phyloP scores from a whole-genome alignment of 2,888 invertebrate genomes.

The Caenorhabditis plicata region DNA sequence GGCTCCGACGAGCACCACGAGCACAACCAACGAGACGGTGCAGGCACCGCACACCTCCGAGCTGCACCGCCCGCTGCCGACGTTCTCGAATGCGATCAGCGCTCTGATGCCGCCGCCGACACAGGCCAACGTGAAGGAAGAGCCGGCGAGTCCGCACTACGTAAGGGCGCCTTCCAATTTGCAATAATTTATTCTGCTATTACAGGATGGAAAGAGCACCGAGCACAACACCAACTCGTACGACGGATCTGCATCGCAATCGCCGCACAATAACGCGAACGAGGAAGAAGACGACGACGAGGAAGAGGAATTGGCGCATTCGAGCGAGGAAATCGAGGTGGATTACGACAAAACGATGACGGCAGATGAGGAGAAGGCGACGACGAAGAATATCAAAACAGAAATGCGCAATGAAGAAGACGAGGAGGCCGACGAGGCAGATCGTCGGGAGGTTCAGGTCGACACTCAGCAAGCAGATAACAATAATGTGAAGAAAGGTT shows the following conservation, averaged over 20 bases:
- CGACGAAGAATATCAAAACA: slow-evolving; percentile 6
- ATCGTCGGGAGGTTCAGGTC: neutral
- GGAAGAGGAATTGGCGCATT: too few relatives aligned
- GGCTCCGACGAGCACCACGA: slow-evolving; percentile 1
- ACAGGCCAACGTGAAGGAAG: slow-evolving; percentile 3
- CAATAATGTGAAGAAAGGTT: too few relatives aligned
- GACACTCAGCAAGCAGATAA: neutral
- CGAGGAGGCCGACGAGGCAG: neutral
- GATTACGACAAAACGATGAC: slow-evolving; percentile 24
- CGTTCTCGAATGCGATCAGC: slow-evolving; percentile 8
- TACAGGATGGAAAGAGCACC: slow-evolving; percentile 28
- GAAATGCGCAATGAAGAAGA: slow-evolving; percentile 3
- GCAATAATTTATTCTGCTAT: neutral
- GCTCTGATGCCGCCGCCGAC: slow-evolving; percentile 17
- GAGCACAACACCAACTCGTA: slow-evolving; percentile 37
- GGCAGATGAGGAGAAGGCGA: slow-evolving; percentile 6
- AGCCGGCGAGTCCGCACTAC: slow-evolving; percentile 22
- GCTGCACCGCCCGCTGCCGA: slow-evolving; percentile 3
- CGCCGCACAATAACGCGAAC: slow-evolving; percentile 31
- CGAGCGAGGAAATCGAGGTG: slow-evolving; percentile 40
- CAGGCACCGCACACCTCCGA: neutral
- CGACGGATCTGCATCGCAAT: slow-evolving; percentile 39
- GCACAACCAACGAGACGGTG: too few relatives aligned
- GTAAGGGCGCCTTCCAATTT: slow-evolving; percentile 3
- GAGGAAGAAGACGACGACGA: slow-evolving; percentile 23